phyloP scores from a whole-genome alignment of 2,113 vertebrate genomes.

The Bostrychus sinensis region DNA sequence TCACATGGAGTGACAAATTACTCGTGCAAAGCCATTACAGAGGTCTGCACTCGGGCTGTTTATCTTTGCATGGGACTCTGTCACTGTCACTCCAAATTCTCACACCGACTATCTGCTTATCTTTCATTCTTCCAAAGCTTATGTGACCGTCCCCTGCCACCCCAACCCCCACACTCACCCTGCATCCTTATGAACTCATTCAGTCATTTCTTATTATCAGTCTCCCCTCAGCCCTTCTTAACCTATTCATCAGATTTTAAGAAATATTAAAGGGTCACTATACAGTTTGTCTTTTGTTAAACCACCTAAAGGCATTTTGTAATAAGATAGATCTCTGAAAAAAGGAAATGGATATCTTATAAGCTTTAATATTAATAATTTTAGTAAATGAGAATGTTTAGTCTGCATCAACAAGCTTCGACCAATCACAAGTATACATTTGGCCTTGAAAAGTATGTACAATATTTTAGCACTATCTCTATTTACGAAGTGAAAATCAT shows the following conservation, averaged over 20 bases:
- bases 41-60: slow-evolving; percentile 43
- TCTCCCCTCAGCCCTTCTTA: not conserved
- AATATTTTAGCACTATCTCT: too few relatives aligned
- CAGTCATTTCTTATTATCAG: slow-evolving; percentile 54
- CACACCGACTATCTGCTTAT: slow-evolving; percentile 50
- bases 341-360: not conserved
- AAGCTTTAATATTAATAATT: not conserved
- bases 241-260: not conserved
- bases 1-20: slow-evolving; percentile 68
- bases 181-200: slow-evolving; percentile 47
- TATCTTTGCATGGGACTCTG: slow-evolving; percentile 58
- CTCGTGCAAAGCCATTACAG: slow-evolving; percentile 59
- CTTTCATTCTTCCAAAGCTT: slow-evolving; percentile 32
- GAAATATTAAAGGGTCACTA: not conserved
- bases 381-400: not conserved
- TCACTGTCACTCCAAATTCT: slow-evolving; percentile 56
- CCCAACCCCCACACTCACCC: slow-evolving; percentile 4
- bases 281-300: too few relatives aligned
- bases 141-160: not conserved
- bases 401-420: not conserved
- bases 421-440: not conserved
- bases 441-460: too few relatives aligned
- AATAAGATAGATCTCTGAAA: not conserved
- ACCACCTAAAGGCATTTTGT: not conserved
- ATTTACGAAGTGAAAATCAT: too few relatives aligned